Percentiles rank a stretch among this genome's conserved stretches.
Conservation (phyloP, 2,113 vertebrate genomes). For the Parus major region DNA sequence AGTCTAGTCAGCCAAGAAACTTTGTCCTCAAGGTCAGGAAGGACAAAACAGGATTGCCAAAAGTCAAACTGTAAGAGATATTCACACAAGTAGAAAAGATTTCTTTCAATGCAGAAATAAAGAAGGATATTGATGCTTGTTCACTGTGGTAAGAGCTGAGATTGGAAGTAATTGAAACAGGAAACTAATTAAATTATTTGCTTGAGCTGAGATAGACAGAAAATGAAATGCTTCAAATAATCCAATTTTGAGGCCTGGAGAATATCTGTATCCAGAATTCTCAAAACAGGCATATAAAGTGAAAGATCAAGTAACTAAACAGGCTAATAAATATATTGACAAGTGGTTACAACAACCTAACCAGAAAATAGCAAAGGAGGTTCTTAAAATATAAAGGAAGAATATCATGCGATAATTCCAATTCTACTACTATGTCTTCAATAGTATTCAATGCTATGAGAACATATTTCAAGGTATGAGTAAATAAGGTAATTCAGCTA, state of each 20-base stretch:
- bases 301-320: background rate
- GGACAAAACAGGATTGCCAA: background rate
- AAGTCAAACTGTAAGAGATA: background rate
- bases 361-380: background rate
- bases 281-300: background rate
- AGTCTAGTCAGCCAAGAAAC: background rate
- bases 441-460: background rate
- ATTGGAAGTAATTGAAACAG: background rate
- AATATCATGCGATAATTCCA: background rate
- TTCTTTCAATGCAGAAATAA: background rate
- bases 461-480: background rate
- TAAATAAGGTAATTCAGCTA: background rate
- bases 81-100: background rate
- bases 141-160: background rate
- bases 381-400: background rate
- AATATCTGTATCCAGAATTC: background rate
- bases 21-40: background rate
- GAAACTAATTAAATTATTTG: constrained; percentile 11
- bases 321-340: background rate
- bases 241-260: background rate
- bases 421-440: background rate
- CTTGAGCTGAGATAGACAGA: constrained; percentile 12
- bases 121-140: background rate
- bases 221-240: constrained; percentile 10
- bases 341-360: background rate